These are phyloP conservation scores for Caenorhabditis doughertyi DNA, from an alignment of 2,888 invertebrate species.

Conservation along the genomic window DNA sequence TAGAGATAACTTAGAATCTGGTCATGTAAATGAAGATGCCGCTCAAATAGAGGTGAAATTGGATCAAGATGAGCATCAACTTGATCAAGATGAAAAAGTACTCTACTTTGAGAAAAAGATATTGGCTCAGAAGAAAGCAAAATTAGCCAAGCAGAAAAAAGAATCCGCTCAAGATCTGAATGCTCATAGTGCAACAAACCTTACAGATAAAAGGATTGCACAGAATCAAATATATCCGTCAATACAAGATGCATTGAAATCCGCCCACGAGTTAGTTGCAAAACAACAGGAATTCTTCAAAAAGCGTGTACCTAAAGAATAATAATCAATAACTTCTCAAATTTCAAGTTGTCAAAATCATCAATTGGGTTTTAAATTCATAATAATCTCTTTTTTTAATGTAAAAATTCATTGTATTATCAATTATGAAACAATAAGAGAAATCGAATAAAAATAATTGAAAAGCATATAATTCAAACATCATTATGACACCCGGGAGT, in stretches of 20 bases:
- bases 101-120: background rate
- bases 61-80: background rate
- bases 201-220: conserved; percentile 1
- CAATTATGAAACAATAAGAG: no score
- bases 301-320: background rate
- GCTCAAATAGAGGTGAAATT: background rate
- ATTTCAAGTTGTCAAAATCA: background rate
- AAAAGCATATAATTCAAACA: no score
- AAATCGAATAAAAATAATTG: background rate
- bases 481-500: conserved; percentile 51
- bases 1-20: background rate
- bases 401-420: background rate
- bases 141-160: background rate
- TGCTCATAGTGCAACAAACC: background rate
- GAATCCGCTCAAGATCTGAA: no score
- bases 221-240: conserved; percentile 65
- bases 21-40: background rate
- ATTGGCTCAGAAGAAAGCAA: background rate
- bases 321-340: no score
- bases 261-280: conserved; percentile 47
- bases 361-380: background rate
- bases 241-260: conserved; percentile 62
- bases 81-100: background rate
- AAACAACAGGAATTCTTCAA: conserved; percentile 51
- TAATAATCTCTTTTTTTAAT: background rate